Evolutionary conservation across 1,140 invertebrate genomes (phyloP).

Genomic region (Microplitis mediator): DNA sequence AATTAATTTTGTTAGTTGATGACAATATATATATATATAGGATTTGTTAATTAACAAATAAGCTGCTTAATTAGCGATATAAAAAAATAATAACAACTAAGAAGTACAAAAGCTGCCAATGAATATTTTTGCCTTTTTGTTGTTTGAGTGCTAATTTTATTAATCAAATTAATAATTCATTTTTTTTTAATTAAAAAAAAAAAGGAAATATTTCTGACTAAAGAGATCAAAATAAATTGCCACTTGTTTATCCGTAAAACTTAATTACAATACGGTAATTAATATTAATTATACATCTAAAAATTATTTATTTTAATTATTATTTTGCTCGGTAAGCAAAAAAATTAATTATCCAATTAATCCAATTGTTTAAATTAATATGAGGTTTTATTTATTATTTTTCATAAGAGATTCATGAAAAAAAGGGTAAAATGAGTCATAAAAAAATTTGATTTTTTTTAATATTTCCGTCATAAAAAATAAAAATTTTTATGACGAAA

Average conservation of each 20-base stretch:
- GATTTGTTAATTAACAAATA: not conserved
- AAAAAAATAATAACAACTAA: conserved; percentile 51
- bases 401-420: conserved; percentile 38
- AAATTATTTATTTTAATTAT: conserved; percentile 49
- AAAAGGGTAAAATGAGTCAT: too few relatives aligned
- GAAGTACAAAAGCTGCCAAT: conserved; percentile 60
- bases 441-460: too few relatives aligned
- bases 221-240: conserved; percentile 77
- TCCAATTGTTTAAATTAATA: conserved; percentile 40
- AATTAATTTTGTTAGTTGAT: too few relatives aligned
- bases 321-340: not conserved
- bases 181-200: conserved; percentile 41
- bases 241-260: conserved; percentile 66
- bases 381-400: conserved; percentile 47
- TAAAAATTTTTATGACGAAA: too few relatives aligned
- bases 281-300: conserved; percentile 57
- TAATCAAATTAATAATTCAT: conserved; percentile 50
- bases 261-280: conserved; percentile 62
- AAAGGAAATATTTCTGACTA: conserved; percentile 67
- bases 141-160: conserved; percentile 34
- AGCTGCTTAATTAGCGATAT: conserved; percentile 33
- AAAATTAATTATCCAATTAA: not conserved
- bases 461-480: too few relatives aligned
- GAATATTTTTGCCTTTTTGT: conserved; percentile 33
- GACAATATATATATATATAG: not conserved